Evolutionary conservation across 1,140 invertebrate genomes (phyloP), one percentile per base, ranked within the genome.

Genomic region (Ceratosolen solmsi): DNA sequence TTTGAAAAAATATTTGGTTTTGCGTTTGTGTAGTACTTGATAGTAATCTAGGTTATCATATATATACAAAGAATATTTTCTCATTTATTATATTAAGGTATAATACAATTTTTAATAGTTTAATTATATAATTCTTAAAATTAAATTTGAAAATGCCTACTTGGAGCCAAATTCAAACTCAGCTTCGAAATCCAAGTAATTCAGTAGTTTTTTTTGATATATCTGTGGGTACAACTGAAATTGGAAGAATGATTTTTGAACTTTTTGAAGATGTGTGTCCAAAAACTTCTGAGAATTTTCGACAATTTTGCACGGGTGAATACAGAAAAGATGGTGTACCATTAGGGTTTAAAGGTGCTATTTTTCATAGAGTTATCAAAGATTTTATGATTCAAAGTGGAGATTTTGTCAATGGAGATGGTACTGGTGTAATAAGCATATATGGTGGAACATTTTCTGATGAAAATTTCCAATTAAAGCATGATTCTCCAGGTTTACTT

Each of bases 141-240:
- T 73, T n/a, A 51, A 0, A 71, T 76, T 82, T 56, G 17, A 92
- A 89, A 89, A 98, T 97, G 96, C 96, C 96, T 5, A 96, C 95
- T 79, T 98, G 96, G 96, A 96, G 96, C 93, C 97, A 97, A 94
- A 97, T 98, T 88, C 96, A 98, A 89, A 93, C 95, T n/a, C 97
- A 98, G 90, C 91, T 99, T 33, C 93, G 96, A 84, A 95, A 97
- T 92, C 95, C 96, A 27, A 97, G 96, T 85, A 99, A 99, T 92
- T 98, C 99, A 0, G 97, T 99, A 22, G 98, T 99, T 15, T 99
- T 96, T 90, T 98, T 99, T 92, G 98, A 99, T 89, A 95, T 99
- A 51, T 95, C 96, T 75, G 96, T 99, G 80, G 98, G 97, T 68
- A 97, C 96, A 3, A 92, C 98, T 79, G 93, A 94, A 82, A 95